Evolutionary conservation across 2,888 invertebrate species (phyloP).

Genomic region (Rhyacophila evoluta): DNA sequence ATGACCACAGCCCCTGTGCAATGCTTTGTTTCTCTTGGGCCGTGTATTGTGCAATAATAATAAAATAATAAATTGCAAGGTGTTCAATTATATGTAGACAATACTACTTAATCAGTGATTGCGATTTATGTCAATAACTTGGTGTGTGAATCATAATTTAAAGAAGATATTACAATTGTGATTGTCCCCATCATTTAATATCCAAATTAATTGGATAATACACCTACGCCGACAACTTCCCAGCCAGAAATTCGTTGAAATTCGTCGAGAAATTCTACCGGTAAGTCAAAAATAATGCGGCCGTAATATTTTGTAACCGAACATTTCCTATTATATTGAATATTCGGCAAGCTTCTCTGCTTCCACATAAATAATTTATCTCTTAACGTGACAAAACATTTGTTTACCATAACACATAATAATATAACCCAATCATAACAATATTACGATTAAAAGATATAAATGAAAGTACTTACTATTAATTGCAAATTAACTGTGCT

Average conservation of each 20-base stretch:
- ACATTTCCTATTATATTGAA: neutral
- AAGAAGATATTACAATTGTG: neutral
- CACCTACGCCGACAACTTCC: neutral
- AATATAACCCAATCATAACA: neutral
- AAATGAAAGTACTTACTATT: too few relatives aligned
- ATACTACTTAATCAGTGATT: neutral
- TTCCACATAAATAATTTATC: neutral
- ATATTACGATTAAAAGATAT: too few relatives aligned
- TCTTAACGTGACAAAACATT: neutral
- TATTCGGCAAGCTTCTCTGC: neutral
- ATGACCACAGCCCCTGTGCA: conserved; percentile 35
- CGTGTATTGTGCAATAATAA: conserved; percentile 37
- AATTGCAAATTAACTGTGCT: neutral
- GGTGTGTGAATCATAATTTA: neutral
- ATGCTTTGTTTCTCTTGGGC: conserved; percentile 39
- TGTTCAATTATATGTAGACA: neutral
- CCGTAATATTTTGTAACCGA: neutral
- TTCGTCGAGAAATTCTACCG: neutral
- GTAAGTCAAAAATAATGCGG: neutral
- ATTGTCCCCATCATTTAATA: neutral
- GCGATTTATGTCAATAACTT: neutral
- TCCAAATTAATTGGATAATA: neutral
- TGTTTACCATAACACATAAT: neutral
- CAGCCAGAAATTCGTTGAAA: neutral
- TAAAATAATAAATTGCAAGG: neutral